phyloP scores from a whole-genome alignment of 2,113 vertebrate genomes.

The Stegastes partitus region DNA sequence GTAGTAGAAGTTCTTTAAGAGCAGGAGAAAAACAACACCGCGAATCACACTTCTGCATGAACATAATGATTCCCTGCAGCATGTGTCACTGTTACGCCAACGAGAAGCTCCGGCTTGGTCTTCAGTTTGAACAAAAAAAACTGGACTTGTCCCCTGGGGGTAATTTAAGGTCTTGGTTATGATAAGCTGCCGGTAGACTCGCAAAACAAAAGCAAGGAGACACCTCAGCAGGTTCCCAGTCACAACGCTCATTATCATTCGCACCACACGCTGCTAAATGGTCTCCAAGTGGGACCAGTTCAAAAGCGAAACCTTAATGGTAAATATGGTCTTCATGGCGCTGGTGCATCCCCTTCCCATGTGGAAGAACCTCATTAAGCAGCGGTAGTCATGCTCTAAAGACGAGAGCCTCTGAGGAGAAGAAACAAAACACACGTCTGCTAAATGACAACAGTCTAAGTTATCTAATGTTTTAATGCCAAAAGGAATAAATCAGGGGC shows the following conservation, averaged over 20 bases:
- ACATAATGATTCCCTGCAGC: not conserved
- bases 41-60: slow-evolving; percentile 5
- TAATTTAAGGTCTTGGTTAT: not conserved
- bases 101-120: not conserved
- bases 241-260: slow-evolving; percentile 58
- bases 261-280: slow-evolving; percentile 58
- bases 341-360: not conserved
- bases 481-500: not conserved
- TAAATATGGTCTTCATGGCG: slow-evolving; percentile 23
- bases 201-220: not conserved
- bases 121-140: too few relatives aligned
- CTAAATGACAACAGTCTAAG: not conserved
- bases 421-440: slow-evolving; percentile 6
- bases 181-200: not conserved
- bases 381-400: not conserved
- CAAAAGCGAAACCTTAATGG: slow-evolving; percentile 1
- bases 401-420: not conserved
- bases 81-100: not conserved
- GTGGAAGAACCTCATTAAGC: not conserved
- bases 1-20: slow-evolving; percentile 2
- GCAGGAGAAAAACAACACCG: not conserved
- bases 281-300: slow-evolving; percentile 40
- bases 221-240: slow-evolving; percentile 51
- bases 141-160: too few relatives aligned
- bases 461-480: not conserved